These are phyloP conservation scores for Hystrix cristata DNA, from an alignment of 2,113 vertebrate genomes.

Conservation along the genomic window DNA sequence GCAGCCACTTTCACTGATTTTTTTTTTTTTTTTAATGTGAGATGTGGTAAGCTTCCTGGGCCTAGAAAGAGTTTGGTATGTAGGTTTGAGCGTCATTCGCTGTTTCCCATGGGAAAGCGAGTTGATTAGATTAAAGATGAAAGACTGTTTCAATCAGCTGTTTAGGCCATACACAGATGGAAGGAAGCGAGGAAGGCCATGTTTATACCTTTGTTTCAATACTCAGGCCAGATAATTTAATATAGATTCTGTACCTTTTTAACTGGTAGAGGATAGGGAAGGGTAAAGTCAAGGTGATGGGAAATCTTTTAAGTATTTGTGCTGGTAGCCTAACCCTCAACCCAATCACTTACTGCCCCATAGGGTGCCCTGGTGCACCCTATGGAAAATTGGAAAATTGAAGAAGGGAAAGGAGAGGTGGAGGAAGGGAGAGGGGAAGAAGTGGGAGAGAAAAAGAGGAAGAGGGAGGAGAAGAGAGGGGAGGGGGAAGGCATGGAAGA, in stretches of 20 bases:
- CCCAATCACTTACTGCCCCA: neutral
- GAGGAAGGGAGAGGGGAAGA: neutral
- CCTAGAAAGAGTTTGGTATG: slow-evolving; percentile 27
- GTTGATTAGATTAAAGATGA: slow-evolving; percentile 71
- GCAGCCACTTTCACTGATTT: slow-evolving; percentile 21
- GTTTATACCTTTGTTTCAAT: neutral
- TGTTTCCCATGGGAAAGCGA: slow-evolving; percentile 74
- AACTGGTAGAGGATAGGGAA: neutral
- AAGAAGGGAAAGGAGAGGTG: neutral
- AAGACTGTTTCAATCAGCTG: slow-evolving; percentile 54
- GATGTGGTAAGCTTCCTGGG: slow-evolving; percentile 67
- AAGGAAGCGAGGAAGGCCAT: neutral
- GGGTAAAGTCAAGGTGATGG: neutral
- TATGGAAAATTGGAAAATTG: neutral
- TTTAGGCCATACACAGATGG: slow-evolving; percentile 35
- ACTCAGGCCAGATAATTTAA: neutral
- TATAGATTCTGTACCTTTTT: neutral
- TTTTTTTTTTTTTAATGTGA: slow-evolving; percentile 49
- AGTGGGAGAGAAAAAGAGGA: too few species aligned
- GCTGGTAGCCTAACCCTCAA: neutral
- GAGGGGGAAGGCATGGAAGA: too few species aligned
- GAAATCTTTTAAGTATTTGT: slow-evolving; percentile 17
- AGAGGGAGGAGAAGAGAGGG: neutral
- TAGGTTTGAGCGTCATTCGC: slow-evolving; percentile 44
- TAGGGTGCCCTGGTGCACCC: neutral